Conservation (phyloP, 1,140 invertebrate species). For the Drosophila santomea region DNA sequence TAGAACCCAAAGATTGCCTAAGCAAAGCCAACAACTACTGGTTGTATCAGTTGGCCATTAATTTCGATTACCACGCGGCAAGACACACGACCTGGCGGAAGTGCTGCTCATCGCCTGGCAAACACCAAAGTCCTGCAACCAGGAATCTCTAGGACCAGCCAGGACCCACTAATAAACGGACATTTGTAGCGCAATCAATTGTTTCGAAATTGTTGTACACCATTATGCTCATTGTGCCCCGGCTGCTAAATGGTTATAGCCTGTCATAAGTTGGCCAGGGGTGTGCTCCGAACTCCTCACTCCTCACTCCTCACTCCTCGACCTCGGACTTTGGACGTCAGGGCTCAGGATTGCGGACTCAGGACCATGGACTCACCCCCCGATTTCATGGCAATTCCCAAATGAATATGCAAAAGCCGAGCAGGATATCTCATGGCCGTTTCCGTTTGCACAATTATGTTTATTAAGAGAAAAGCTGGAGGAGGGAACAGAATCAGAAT, state of each 20-base stretch:
- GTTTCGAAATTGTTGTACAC: slow-evolving; percentile 81
- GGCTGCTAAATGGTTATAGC: slow-evolving; percentile 78
- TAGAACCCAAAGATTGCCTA: slow-evolving; percentile 9
- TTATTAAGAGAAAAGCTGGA: slow-evolving; percentile 69
- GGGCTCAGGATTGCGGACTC: neutral
- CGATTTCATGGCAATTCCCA: slow-evolving; percentile 56
- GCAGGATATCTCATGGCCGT: slow-evolving; percentile 77
- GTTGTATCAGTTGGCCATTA: slow-evolving; percentile 75
- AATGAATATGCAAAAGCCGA: slow-evolving; percentile 80
- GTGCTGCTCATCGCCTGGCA: slow-evolving; percentile 54
- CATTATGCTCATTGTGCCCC: slow-evolving; percentile 73
- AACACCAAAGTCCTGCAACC: slow-evolving; percentile 18
- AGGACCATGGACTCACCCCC: neutral
- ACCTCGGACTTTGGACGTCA: neutral
- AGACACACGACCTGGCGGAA: slow-evolving; percentile 79
- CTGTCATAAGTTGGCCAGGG: slow-evolving; percentile 77
- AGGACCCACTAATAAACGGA: slow-evolving; percentile 74
- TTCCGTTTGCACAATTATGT: slow-evolving; percentile 82
- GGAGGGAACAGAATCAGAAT: slow-evolving; percentile 8
- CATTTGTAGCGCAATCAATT: slow-evolving; percentile 83
- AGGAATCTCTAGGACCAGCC: slow-evolving; percentile 22
- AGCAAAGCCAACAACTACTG: slow-evolving; percentile 52
- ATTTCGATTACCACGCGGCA: slow-evolving; percentile 81
- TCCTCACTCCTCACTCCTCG: no score
- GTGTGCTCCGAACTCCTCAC: slow-evolving; percentile 3